phyloP scores from a whole-genome alignment of 1,140 invertebrate genomes.

The Gonioctena quinquepunctata region DNA sequence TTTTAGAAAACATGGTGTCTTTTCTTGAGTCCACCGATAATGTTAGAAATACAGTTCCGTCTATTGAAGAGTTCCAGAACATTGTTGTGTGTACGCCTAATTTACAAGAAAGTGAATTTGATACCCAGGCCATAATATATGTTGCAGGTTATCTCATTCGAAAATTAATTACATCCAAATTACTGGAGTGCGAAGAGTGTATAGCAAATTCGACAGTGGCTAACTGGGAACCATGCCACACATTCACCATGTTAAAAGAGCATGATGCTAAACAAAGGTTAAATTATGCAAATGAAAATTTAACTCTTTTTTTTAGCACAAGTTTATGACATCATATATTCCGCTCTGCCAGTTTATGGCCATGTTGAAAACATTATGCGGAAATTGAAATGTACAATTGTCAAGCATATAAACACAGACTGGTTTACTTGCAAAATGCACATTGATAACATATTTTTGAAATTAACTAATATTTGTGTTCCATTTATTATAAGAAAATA shows the following conservation, averaged over 20 bases:
- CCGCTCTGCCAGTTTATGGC: no score
- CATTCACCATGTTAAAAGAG: neutral
- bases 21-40: neutral
- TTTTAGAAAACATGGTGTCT: constrained; percentile 13
- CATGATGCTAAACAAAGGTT: neutral
- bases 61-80: neutral
- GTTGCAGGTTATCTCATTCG: neutral
- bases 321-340: no score
- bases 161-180: neutral
- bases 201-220: neutral
- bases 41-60: neutral
- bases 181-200: neutral
- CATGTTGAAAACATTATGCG: no score
- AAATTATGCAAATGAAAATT: neutral
- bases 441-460: no score
- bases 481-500: no score
- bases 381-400: no score
- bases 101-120: neutral
- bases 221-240: neutral
- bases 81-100: neutral
- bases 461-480: no score
- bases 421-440: no score
- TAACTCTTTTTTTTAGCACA: no score
- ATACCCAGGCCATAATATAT: neutral
- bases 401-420: no score